Evolutionary conservation across 1,140 invertebrate genomes (phyloP), one percentile per base, ranked within the genome.

Genomic region (Aleiodes sp.): DNA sequence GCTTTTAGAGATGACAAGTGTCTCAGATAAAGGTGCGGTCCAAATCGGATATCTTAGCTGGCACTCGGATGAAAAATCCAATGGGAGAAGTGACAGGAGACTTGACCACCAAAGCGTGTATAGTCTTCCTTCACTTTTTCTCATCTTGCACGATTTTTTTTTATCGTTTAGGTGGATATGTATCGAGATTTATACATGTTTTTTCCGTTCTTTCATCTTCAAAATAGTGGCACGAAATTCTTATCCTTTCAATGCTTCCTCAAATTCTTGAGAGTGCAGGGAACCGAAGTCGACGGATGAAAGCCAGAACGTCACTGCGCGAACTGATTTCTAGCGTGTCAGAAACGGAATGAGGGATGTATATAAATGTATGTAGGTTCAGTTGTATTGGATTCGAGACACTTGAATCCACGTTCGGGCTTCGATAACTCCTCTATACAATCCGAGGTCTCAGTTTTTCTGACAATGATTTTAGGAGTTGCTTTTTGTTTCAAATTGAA

Each of bases 301-400:
- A 66, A 66, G 52, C 46, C 57, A 52, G 14, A 66, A 66, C 21
- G 52, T 56, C 64, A 64, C 6, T 31, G 56, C n/a, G n/a, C 28
- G 1, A 59, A 26, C 29, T 59, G 56, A 59, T 59, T 59, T 59
- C 14, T 59, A 29, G 39, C 28, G 26, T 41, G 21, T 29, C 21
- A 24, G 41, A 65, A 33, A 26, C 41, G 28, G 31, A 65, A 65
- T 65, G 62, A 65, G 31, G 21, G 39, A 65, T 43, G 26, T 65
- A 46, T 65, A 35, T 59, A n/a, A 8, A 10, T 33, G 31, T 2
- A 33, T 33, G 7, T 10, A 33, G 12, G 1, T 59, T 12, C 12
- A 7, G 4, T 12, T 59, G 56, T 16, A 29, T 59, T n/a, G 24
- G 14, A 52, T 52, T 52, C 46, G 21, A 2, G 46, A 21, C 4